phyloP scores from a whole-genome alignment of 2,113 vertebrate species.

The Calcarius ornatus region DNA sequence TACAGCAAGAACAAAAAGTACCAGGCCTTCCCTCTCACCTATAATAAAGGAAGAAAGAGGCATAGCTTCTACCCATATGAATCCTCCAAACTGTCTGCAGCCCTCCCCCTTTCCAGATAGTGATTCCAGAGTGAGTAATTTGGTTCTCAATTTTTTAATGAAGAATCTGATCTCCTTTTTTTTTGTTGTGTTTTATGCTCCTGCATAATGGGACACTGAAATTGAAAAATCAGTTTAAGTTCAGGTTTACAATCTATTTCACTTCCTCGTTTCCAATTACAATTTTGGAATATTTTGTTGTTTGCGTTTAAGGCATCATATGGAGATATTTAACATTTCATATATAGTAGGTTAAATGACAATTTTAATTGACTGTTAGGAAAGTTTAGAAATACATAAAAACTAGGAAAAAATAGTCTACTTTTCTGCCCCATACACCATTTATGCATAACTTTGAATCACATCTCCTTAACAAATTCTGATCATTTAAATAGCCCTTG shows the following conservation, averaged over 20 bases:
- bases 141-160: neutral
- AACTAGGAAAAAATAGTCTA: neutral
- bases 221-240: slow-evolving; percentile 12
- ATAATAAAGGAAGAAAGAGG: neutral
- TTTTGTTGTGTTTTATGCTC: neutral
- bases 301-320: neutral
- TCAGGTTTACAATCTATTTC: slow-evolving; percentile 43
- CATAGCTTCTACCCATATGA: neutral
- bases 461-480: neutral
- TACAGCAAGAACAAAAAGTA: neutral
- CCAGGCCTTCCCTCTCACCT: neutral
- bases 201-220: slow-evolving; percentile 11
- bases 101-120: neutral
- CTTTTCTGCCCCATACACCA: neutral
- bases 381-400: neutral
- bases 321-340: neutral
- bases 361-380: neutral
- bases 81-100: neutral
- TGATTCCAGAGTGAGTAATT: neutral
- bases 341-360: neutral
- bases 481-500: neutral
- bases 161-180: slow-evolving; percentile 12
- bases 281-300: slow-evolving; percentile 34
- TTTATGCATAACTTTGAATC: neutral
- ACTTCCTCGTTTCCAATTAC: slow-evolving; percentile 13